These are phyloP conservation scores for Manis crassicaudata DNA, from an alignment of 2,797 vertebrate species.

Conservation along the genomic window DNA sequence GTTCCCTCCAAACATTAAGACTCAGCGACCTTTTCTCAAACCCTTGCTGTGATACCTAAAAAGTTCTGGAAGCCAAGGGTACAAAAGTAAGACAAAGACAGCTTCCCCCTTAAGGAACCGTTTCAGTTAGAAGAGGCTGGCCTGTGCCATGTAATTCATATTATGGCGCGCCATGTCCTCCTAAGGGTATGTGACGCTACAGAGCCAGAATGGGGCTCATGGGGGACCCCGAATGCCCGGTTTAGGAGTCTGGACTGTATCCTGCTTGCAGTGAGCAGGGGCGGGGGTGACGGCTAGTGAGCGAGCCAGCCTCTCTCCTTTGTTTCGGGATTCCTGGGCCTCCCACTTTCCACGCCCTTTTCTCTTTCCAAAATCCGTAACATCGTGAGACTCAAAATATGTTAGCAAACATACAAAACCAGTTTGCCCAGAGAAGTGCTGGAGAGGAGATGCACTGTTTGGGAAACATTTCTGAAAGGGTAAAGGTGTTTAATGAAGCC, in stretches of 20 bases:
- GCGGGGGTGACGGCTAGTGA: background rate
- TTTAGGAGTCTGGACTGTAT: background rate
- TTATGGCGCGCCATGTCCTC: accelerated
- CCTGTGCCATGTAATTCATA: accelerated
- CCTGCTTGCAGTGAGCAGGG: background rate
- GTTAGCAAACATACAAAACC: background rate
- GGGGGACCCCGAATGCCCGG: accelerated
- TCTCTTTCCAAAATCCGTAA: background rate
- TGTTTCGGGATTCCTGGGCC: background rate
- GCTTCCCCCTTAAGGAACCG: no score
- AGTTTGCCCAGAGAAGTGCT: background rate
- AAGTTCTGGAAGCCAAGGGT: background rate
- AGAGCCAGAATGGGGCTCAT: accelerated
- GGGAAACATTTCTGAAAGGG: background rate
- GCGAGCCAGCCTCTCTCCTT: no score
- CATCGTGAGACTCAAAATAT: background rate
- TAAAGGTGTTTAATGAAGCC: background rate
- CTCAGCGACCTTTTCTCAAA: no score
- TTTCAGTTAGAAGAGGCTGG: background rate
- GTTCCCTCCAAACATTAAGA: no score
- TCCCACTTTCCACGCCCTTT: no score
- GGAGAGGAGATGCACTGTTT: background rate
- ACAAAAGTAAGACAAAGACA: background rate
- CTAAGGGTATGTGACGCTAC: accelerated
- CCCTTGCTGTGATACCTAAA: background rate